Conservation (phyloP, 1,140 invertebrate genomes). For the Laupala kohalensis region DNA sequence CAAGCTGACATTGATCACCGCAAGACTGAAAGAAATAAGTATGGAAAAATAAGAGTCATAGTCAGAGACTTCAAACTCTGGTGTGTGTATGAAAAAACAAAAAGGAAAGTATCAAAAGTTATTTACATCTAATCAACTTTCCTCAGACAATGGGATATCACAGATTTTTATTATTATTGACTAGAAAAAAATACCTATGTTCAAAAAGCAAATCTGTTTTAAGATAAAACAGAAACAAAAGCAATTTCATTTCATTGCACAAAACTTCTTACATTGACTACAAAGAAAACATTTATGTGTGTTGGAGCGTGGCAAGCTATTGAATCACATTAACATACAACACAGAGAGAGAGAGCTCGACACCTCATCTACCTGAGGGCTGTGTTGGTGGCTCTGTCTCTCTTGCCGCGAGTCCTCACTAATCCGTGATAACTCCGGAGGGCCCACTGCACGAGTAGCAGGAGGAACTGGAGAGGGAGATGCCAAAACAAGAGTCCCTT, state of each 20-base stretch:
- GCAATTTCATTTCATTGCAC: too few species aligned
- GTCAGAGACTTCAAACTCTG: neutral
- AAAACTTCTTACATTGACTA: too few species aligned
- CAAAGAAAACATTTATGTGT: too few species aligned
- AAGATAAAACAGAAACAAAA: too few species aligned
- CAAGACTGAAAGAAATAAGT: neutral
- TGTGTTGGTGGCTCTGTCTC: constrained; percentile 14
- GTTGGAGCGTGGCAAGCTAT: too few species aligned
- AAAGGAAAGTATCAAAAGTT: too few species aligned
- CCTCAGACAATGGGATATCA: neutral
- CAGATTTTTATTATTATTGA: neutral
- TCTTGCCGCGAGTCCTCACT: constrained; percentile 38
- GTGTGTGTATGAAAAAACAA: too few species aligned
- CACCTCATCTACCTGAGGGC: constrained; percentile 9
- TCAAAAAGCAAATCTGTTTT: too few species aligned
- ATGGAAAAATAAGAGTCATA: neutral
- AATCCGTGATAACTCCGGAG: constrained; percentile 37
- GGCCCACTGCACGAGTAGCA: constrained; percentile 18
- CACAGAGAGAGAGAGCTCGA: neutral
- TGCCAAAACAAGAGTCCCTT: neutral
- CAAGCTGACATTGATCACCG: neutral
- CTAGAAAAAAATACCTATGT: too few species aligned
- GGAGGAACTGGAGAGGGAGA: neutral
- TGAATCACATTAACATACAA: neutral
- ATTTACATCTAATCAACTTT: neutral